Conservation (phyloP, 2,888 invertebrate species). For the Poecilobothrus nobilitatus region DNA sequence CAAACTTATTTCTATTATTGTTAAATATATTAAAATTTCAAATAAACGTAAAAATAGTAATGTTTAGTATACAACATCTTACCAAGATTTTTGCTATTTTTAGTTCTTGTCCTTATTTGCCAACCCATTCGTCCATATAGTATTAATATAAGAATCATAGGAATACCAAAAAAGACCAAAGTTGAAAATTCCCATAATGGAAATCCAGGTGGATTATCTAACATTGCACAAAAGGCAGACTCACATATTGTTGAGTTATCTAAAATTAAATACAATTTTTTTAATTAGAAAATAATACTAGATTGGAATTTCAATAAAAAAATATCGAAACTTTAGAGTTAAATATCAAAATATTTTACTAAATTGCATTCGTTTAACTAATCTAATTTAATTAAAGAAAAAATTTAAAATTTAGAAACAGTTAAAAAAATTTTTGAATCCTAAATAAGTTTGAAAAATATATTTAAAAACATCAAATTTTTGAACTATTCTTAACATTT, state of each 20-base stretch:
- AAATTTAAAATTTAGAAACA: too few relatives aligned
- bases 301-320: too few relatives aligned
- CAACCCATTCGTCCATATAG: slow-evolving; percentile 73
- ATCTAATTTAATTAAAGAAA: too few relatives aligned
- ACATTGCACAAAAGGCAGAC: slow-evolving; percentile 73
- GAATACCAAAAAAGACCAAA: slow-evolving; percentile 71
- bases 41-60: too few relatives aligned
- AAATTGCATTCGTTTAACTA: too few relatives aligned
- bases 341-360: too few relatives aligned
- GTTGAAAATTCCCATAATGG: slow-evolving; percentile 75
- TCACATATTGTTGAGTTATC: slow-evolving; percentile 51
- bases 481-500: too few relatives aligned
- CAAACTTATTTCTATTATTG: too few relatives aligned
- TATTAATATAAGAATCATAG: slow-evolving; percentile 62
- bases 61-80: slow-evolving; percentile 14
- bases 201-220: slow-evolving; percentile 51
- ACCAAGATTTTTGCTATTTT: slow-evolving; percentile 44
- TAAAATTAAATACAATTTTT: slow-evolving; percentile 28
- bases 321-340: not conserved
- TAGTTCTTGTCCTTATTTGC: slow-evolving; percentile 52
- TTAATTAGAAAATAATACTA: not conserved
- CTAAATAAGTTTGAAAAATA: too few relatives aligned
- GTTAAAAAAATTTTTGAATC: too few relatives aligned
- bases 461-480: too few relatives aligned
- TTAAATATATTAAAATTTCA: too few relatives aligned